Evolutionary conservation across 2,797 vertebrate genomes (phyloP), one percentile per base, ranked within the genome.

Genomic region (Mus caroli): DNA sequence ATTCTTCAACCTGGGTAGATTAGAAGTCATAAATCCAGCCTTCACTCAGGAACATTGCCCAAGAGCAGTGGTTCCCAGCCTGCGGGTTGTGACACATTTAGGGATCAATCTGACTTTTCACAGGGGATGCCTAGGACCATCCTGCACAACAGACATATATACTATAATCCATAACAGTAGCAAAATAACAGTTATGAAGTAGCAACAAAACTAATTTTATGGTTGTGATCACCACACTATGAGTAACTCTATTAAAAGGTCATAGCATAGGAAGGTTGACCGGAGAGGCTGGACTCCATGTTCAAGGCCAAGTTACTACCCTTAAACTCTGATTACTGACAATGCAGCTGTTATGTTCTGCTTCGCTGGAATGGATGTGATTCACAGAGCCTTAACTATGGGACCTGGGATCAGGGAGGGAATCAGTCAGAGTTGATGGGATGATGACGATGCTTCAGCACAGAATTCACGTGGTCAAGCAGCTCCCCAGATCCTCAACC

Each of bases 301-400:
- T 37, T 86, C n/a, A 34, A 75, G 9, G 75, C n/a, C 92, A 82
- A 31, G 19, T 75, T 62, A 34, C 52, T 90, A 40, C 88, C 92
- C 75, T 96, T 52, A 26, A 56, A 94, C 83, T 86, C 43, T 73
- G 92, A 92, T 90, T 96, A 67, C 92, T 97, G 82, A 84, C 0
- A 0, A 9, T 50, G 58, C 58, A 64, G 94, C 96, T 95, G 77
- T 95, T 94, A 79, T 87, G 52, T 91, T 94, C 94, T 88, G 50
- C 78, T 97, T 97, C 96, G 96, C 97, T 96, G 97, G 64, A 37
- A 28, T 19, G 84, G 92, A 50, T 40, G 37, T 94, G 94, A 97
- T 78, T 98, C 94, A 88, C 60, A 96, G 73, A 97, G 71, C 71
- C 95, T 31, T 52, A 73, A 60, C n/a, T 40, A 3, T 5, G 8